Conservation (phyloP, 2,888 invertebrate genomes). For the Dorcus hopei region DNA sequence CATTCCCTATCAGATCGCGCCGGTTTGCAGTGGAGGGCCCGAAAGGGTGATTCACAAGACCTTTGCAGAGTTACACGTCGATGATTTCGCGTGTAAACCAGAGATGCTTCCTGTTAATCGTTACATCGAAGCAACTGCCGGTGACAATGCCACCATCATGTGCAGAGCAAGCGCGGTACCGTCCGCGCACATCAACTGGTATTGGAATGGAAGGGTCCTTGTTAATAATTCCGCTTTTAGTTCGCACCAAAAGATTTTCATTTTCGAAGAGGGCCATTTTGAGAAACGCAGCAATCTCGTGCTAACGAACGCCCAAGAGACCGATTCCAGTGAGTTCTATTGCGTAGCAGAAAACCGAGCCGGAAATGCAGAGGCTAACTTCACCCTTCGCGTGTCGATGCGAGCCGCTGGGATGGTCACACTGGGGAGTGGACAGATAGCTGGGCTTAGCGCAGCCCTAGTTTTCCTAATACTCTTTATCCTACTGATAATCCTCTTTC, state of each 20-base stretch:
- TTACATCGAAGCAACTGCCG: constrained; percentile 74
- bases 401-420: constrained; percentile 76
- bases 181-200: constrained; percentile 79
- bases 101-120: constrained; percentile 73
- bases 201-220: constrained; percentile 77
- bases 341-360: constrained; percentile 89
- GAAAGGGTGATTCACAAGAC: constrained; percentile 66
- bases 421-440: constrained; percentile 80
- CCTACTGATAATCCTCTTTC: constrained; percentile 67
- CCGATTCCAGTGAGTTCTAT: constrained; percentile 80
- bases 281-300: constrained; percentile 75
- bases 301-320: constrained; percentile 78
- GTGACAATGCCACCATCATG: constrained; percentile 80
- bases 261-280: constrained; percentile 73
- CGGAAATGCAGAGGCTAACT: constrained; percentile 84
- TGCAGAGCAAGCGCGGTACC: constrained; percentile 82
- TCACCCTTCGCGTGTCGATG: constrained; percentile 79
- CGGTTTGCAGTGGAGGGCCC: constrained; percentile 71
- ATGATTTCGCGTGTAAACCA: constrained; percentile 84
- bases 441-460: constrained; percentile 78
- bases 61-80: constrained; percentile 72
- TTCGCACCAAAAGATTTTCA: constrained; percentile 71
- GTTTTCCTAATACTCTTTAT: constrained; percentile 75
- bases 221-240: constrained; percentile 76
- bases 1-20: constrained; percentile 73